Percentiles rank a stretch among this genome's conserved stretches.
Evolutionary conservation across 2,113 vertebrate genomes (phyloP).

Genomic region (Sapajus apella): DNA sequence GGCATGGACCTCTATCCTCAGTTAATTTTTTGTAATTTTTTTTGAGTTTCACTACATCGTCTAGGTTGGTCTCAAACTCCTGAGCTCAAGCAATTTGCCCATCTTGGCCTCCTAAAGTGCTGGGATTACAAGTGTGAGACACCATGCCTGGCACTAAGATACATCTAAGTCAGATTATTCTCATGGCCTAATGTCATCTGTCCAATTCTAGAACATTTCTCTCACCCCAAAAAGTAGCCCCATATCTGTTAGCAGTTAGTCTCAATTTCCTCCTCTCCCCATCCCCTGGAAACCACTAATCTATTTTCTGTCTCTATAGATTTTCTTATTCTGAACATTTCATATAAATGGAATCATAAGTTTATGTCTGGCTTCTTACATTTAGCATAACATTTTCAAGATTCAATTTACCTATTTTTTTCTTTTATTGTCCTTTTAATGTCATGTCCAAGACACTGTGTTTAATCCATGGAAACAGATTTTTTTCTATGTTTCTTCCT

Average conservation of each 20-base stretch:
- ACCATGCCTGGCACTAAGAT: no score
- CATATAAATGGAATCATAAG: not conserved
- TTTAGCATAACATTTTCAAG: not conserved
- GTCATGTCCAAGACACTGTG: not conserved
- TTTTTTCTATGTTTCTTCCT: not conserved
- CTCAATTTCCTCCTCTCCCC: not conserved
- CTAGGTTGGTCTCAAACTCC: no score
- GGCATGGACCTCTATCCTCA: no score
- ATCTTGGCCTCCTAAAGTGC: no score
- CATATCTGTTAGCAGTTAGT: not conserved
- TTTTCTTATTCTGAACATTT: not conserved
- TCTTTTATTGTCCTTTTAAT: not conserved
- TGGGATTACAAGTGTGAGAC: no score
- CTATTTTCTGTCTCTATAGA: not conserved
- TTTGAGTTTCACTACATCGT: no score
- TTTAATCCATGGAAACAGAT: not conserved
- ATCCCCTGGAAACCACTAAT: not conserved
- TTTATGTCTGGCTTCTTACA: not conserved
- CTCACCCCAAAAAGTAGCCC: not conserved
- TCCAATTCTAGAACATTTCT: not conserved
- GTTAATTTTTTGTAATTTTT: no score
- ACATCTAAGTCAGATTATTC: slow-evolving; percentile 15
- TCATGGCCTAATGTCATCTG: not conserved
- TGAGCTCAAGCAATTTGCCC: no score
- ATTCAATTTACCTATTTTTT: not conserved